Conservation (phyloP, 2,113 vertebrate genomes). For the Engraulis encrasicolus region DNA sequence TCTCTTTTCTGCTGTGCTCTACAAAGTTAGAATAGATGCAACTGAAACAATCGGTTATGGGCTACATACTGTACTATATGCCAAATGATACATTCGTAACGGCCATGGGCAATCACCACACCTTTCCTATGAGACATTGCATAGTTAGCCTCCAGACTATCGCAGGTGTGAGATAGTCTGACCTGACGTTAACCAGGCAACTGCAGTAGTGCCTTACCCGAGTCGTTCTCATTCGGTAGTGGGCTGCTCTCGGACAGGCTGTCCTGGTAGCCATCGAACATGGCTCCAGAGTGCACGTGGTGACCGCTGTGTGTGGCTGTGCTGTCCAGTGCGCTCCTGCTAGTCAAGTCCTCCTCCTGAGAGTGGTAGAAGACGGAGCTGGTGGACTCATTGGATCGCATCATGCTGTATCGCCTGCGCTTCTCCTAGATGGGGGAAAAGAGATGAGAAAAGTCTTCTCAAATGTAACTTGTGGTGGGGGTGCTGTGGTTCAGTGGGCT, state of each 20-base stretch:
- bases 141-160: too few species aligned
- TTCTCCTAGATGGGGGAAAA: conserved; percentile 81
- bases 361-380: conserved; percentile 95
- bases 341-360: conserved; percentile 84
- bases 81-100: too few species aligned
- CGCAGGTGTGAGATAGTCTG: too few species aligned
- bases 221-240: conserved; percentile 63
- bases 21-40: too few species aligned
- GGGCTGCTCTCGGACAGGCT: conserved; percentile 56
- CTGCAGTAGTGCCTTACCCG: conserved; percentile 61
- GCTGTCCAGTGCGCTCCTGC: conserved; percentile 59
- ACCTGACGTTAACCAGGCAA: too few species aligned
- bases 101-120: too few species aligned
- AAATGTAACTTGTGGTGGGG: too few species aligned
- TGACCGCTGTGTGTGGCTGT: conserved; percentile 54
- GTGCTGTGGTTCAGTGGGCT: too few species aligned
- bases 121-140: background rate
- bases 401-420: conserved; percentile 83
- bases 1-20: too few species aligned
- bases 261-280: conserved; percentile 62
- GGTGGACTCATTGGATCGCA: conserved; percentile 86
- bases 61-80: too few species aligned
- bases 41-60: too few species aligned
- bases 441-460: background rate
- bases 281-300: conserved; percentile 52